A percentile compares a stretch with the other conserved stretches of the same genome.
Conservation (phyloP, 2,113 vertebrate species). For the Henicopernis longicauda region DNA sequence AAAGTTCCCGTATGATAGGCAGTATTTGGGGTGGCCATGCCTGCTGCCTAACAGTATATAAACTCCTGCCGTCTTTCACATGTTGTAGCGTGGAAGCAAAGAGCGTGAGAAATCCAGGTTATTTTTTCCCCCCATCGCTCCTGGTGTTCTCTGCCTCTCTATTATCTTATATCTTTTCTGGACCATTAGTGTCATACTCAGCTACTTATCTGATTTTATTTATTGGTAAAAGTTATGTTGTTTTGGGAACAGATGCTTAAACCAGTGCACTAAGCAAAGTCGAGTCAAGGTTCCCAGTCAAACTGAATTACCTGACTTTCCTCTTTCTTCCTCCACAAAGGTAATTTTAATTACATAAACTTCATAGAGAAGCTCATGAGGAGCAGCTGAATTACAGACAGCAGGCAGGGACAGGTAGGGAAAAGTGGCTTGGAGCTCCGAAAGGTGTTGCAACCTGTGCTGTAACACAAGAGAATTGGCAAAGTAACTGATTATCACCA, state of each 20-base stretch:
- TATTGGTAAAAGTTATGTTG: not conserved
- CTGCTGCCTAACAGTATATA: not conserved
- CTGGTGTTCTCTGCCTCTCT: not conserved
- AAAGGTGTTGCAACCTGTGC: not conserved
- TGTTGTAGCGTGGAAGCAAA: not conserved
- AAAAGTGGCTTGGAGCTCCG: not conserved
- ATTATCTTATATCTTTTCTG: not conserved
- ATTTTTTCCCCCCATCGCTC: not conserved
- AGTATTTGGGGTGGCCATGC: not conserved
- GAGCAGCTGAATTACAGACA: constrained; percentile 26
- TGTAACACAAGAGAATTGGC: not conserved
- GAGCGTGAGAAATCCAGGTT: not conserved
- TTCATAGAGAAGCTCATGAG: not conserved
- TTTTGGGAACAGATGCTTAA: not conserved
- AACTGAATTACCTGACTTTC: not conserved
- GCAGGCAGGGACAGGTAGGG: not conserved
- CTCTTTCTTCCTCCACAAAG: not conserved
- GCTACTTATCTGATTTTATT: not conserved
- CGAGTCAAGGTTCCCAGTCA: not conserved
- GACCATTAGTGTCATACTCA: not conserved
- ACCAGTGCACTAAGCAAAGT: not conserved
- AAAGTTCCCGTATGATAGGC: not conserved
- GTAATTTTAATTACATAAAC: constrained; percentile 5
- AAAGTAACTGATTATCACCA: not conserved
- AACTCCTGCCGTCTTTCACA: not conserved